Evolutionary conservation across 1,140 invertebrate genomes (phyloP), one percentile per base, ranked within the genome.

Genomic region (Sitophilus oryzae): DNA sequence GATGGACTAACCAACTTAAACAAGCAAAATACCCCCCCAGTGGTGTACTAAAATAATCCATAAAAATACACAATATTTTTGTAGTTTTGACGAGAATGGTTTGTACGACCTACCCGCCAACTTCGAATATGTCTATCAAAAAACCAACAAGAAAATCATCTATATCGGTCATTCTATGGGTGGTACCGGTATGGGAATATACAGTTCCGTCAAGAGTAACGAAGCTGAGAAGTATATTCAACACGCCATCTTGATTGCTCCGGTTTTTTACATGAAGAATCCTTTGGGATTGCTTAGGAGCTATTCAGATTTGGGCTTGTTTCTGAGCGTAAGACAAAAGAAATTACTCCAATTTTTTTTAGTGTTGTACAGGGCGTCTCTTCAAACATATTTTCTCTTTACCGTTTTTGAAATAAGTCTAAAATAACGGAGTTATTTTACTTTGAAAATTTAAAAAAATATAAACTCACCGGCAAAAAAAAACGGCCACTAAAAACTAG

Each of bases 161-260:
- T 34, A 46, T 34, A 46, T 46, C 18, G 44, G 44, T 3, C 44
- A 46, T 46, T 46, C 44, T 10, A 46, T 46, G 44, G 44, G 44
- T 18, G 44, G 44, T 2, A 46, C 44, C n/a, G 23, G 9, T 0
- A 16, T 25, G 9, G 44, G 14, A 2, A 25, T 46, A 15, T 46
- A 46, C 34, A n/a, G 14, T 18, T 46, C 44, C 14, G 34, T 18
- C 4, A 46, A 11, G 3, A 22, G 22, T 30, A 10, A 30, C n/a
- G 44, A 46, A 25, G 22, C 44, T 2, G 0, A 46, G 15, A n/a
- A 22, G 6, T 46, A 46, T 10, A 46, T 46, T 30, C 6, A 14
- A 15, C 22, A 34, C 18, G n/a, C 22, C 6, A 46, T 46, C 18
- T 34, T 46, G 8, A n/a, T 46, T n/a, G 18, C 18, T 2, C 11